Percentiles rank a stretch among this genome's conserved stretches.
Conservation (phyloP, 2,888 invertebrate species). For the Therioaphis trifolii region DNA sequence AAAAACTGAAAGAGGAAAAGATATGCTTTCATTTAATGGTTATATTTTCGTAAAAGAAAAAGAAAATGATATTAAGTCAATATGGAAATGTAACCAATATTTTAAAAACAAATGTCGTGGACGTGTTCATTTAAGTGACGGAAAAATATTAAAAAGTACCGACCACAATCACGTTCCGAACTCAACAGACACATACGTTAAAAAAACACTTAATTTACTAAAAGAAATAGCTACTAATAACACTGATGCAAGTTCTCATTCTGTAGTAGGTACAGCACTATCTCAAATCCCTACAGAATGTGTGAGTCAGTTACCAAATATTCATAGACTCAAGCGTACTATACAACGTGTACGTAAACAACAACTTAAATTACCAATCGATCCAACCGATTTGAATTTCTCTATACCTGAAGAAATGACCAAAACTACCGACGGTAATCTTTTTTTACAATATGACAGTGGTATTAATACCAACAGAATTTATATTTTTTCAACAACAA, state of each 20-base stretch:
- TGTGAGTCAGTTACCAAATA: not conserved
- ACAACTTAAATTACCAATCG: slow-evolving; percentile 4
- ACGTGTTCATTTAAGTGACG: no score
- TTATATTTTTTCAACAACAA: not conserved
- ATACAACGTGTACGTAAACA: slow-evolving; percentile 11
- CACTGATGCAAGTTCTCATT: slow-evolving; percentile 1
- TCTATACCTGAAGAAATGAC: not conserved
- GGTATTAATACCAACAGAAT: not conserved
- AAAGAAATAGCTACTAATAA: not conserved
- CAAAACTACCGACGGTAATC: not conserved
- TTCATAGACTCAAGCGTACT: slow-evolving; percentile 7
- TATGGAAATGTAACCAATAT: not conserved
- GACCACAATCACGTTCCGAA: not conserved
- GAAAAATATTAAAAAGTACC: no score
- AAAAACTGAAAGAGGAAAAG: not conserved
- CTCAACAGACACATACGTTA: not conserved
- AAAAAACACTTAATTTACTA: not conserved
- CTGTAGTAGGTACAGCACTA: slow-evolving; percentile 4
- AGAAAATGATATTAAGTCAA: not conserved
- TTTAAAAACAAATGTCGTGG: no score
- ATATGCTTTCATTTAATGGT: slow-evolving; percentile 1
- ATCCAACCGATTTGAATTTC: slow-evolving; percentile 2
- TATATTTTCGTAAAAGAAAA: slow-evolving; percentile 5
- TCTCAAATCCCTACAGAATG: slow-evolving; percentile 6
- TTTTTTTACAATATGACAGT: slow-evolving; percentile 1